Conservation (phyloP, 1,140 invertebrate genomes). For the Hypothenemus hampei region DNA sequence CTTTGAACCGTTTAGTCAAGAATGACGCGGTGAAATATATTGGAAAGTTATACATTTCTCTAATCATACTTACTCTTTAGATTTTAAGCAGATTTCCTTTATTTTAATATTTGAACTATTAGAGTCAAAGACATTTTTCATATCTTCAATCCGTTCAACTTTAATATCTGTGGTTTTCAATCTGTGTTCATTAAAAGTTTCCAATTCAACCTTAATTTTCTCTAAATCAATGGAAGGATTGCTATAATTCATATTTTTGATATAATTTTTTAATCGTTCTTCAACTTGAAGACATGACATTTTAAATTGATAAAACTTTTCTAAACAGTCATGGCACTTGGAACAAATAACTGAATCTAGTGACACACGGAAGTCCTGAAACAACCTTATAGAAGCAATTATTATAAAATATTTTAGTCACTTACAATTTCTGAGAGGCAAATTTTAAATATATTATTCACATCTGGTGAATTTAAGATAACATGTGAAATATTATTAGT, state of each 20-base stretch:
- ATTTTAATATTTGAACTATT: too few relatives aligned
- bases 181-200: background rate
- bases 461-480: background rate
- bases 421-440: too few relatives aligned
- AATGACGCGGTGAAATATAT: background rate
- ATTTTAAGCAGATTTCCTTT: too few relatives aligned
- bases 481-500: background rate
- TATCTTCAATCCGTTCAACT: too few relatives aligned
- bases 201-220: background rate
- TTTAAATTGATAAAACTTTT: constrained; percentile 11
- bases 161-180: too few relatives aligned
- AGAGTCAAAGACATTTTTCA: too few relatives aligned
- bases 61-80: too few relatives aligned
- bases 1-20: too few relatives aligned
- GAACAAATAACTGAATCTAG: constrained; percentile 6
- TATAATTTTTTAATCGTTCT: constrained; percentile 5
- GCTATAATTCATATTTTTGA: too few relatives aligned
- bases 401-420: too few relatives aligned
- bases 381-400: too few relatives aligned
- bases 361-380: constrained; percentile 4
- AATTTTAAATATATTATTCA: too few relatives aligned
- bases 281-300: constrained; percentile 2
- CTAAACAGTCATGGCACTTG: constrained; percentile 1
- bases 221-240: constrained; percentile 5
- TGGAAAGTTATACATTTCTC: background rate